Conservation (phyloP, 2,888 invertebrate genomes). For the Melinaea marsaeus region DNA sequence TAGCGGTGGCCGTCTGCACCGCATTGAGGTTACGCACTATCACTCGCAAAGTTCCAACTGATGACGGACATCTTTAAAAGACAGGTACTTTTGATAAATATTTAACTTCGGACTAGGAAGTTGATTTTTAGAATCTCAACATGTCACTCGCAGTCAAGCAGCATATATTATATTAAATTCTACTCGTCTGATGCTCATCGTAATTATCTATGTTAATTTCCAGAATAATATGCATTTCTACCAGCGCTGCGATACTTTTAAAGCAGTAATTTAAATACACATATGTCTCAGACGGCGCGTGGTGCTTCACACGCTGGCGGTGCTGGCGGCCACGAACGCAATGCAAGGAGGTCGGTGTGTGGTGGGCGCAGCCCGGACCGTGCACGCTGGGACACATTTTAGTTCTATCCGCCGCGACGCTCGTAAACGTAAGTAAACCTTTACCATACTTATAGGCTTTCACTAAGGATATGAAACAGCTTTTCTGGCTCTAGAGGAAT, state of each 20-base stretch:
- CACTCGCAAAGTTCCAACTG: constrained; percentile 77
- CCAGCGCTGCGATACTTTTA: no score
- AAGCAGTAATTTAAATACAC: no score
- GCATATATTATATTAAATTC: no score
- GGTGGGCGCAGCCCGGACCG: constrained; percentile 64
- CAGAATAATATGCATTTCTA: no score
- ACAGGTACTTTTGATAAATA: constrained; percentile 55
- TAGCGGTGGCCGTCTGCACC: constrained; percentile 82
- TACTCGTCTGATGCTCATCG: no score
- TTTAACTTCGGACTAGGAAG: no score
- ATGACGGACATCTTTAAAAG: constrained; percentile 76
- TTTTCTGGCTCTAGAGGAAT: no score
- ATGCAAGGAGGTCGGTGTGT: constrained; percentile 62
- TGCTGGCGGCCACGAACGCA: constrained; percentile 55
- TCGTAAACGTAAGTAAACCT: constrained; percentile 53
- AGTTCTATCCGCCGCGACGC: constrained; percentile 55
- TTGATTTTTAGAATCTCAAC: no score
- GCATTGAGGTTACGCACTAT: constrained; percentile 79
- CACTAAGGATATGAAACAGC: no score
- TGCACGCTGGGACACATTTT: constrained; percentile 48
- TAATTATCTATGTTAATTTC: no score
- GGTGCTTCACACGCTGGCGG: constrained; percentile 57
- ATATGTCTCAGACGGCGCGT: constrained; percentile 44
- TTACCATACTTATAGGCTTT: neutral
- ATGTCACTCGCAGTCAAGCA: no score